Evolutionary conservation across 2,888 invertebrate genomes (phyloP), one percentile per base, ranked within the genome.

Genomic region (Agrenia bidenticulata): DNA sequence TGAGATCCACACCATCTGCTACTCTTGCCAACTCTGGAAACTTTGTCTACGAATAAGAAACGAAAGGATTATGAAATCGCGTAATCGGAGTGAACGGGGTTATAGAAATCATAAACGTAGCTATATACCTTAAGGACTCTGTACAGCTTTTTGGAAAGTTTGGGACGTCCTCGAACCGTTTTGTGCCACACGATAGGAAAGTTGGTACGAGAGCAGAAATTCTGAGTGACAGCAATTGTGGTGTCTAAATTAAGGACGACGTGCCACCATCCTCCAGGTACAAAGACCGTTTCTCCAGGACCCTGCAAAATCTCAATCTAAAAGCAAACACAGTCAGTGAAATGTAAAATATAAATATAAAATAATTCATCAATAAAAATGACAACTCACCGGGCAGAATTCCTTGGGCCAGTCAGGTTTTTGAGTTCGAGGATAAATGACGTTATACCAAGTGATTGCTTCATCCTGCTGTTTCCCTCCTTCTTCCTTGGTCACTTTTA

Each of bases 201-300:
- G 82, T 99, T 99, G 0, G 94, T 93, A 69, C 88, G 85, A 76
- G 96, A 95, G 79, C 92, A 92, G 80, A 97, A 99, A 82, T 99
- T 99, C 80, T 99, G 99, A 0, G 99, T 99, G 17, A 99, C 91
- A 13, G 99, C 99, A 54, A 99, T 89, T 0, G 99, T 98, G 71
- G 90, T 88, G 78, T 97, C 96, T 69, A 99, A 82, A 81, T 99
- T 99, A 32, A 99, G 84, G 15, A 99, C 99, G 21, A 99, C 99
- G 80, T 99, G 99, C 99, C 99, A 99, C 98, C 98, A 99, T 11
- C 99, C 99, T 19, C 95, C 95, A 11, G 97, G 97, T 62, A 98
- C 95, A 82, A 96, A 98, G 32, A 98, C 95, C 2, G 97, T 98
- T 80, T 98, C 98, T 21, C 97, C 97, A 15, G 97, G 95, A 77